These are phyloP conservation scores for Thermophis baileyi DNA, from an alignment of 2,113 vertebrate species.

Conservation along the genomic window DNA sequence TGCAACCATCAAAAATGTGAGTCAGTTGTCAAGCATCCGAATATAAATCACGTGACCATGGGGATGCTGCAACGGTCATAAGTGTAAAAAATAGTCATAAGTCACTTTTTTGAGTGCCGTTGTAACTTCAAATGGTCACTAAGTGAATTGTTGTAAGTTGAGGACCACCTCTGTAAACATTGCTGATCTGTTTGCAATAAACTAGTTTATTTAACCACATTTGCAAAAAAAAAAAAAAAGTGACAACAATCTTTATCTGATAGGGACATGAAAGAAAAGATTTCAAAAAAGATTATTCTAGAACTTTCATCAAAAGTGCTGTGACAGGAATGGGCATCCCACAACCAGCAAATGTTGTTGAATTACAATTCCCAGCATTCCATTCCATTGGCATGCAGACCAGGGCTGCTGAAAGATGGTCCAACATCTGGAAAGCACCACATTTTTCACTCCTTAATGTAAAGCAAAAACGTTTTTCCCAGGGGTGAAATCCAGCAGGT, in stretches of 20 bases:
- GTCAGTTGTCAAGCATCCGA: background rate
- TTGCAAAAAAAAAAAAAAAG: background rate
- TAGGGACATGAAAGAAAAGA: background rate
- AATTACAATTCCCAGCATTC: background rate
- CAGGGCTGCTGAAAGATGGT: background rate
- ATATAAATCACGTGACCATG: background rate
- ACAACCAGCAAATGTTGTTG: background rate
- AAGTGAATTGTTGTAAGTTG: background rate
- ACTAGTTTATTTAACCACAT: background rate
- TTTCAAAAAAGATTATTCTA: background rate
- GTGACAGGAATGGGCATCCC: background rate
- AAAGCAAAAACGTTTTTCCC: background rate
- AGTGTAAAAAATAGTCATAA: background rate
- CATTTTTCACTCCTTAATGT: background rate
- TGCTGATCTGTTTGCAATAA: background rate
- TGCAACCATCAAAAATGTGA: background rate
- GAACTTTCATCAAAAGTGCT: background rate
- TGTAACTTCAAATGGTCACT: background rate
- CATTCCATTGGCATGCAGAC: background rate
- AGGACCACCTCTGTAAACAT: background rate
- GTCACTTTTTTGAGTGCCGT: background rate
- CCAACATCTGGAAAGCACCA: background rate
- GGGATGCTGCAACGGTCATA: background rate
- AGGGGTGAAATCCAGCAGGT: too few relatives aligned
- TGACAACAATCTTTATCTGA: background rate